A percentile compares a stretch with the other conserved stretches of the same genome.
Evolutionary conservation across 2,797 vertebrate genomes (phyloP).

Genomic region (Fundulus diaphanus): DNA sequence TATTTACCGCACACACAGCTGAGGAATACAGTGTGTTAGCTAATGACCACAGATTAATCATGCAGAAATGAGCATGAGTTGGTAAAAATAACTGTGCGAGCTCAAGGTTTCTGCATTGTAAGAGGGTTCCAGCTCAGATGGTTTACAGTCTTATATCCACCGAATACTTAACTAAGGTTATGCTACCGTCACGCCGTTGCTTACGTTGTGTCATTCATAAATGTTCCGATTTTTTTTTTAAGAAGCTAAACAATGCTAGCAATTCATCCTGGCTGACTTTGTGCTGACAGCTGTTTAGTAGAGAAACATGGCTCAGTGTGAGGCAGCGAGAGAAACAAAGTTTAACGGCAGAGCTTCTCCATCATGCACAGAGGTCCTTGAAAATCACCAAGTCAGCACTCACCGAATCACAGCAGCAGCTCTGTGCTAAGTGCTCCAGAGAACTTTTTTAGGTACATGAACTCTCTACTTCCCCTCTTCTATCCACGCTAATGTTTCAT

Average conservation of each 20-base stretch:
- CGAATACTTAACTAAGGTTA: background rate
- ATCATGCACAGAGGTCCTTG: conserved; percentile 25
- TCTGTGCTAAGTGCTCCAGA: conserved; percentile 25
- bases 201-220: background rate
- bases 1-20: conserved; percentile 67
- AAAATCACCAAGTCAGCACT: conserved; percentile 34
- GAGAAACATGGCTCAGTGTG: background rate
- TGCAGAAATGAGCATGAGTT: conserved; percentile 15
- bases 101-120: background rate
- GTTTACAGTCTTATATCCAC: background rate
- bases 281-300: conserved; percentile 5
- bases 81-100: background rate
- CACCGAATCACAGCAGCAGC: conserved; percentile 19
- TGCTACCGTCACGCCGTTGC: background rate
- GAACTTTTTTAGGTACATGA: conserved; percentile 30
- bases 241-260: background rate
- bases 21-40: conserved; percentile 20
- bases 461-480: conserved; percentile 9
- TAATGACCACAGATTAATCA: conserved; percentile 48
- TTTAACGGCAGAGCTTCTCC: conserved; percentile 35
- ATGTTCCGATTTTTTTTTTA: background rate
- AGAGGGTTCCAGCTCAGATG: background rate
- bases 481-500: conserved; percentile 40
- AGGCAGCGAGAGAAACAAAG: conserved; percentile 19
- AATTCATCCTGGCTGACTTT: background rate